Evolutionary conservation across 2,888 invertebrate genomes (phyloP).

Genomic region (Kryphioiulus occultus): DNA sequence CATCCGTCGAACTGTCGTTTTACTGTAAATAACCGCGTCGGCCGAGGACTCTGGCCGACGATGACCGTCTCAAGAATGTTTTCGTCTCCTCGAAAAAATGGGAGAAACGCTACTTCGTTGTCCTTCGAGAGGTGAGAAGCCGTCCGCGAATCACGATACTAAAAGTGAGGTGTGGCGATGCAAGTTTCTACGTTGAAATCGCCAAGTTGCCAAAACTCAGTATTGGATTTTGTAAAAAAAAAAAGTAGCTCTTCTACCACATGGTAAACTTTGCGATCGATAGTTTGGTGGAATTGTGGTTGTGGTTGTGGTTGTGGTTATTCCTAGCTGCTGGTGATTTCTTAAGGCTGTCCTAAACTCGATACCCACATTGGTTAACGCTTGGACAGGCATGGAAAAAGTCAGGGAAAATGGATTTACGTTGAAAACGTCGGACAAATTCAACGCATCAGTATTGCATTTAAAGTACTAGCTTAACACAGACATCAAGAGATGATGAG

Average conservation of each 20-base stretch:
- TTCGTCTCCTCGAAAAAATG: neutral
- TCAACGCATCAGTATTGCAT: too few species aligned
- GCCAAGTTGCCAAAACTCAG: constrained; percentile 1
- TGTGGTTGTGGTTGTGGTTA: too few species aligned
- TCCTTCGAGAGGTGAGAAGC: neutral
- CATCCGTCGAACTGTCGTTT: neutral
- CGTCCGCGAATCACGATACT: neutral
- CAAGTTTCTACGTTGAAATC: neutral
- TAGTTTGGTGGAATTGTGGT: neutral
- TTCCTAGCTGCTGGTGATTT: neutral
- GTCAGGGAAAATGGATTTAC: too few species aligned
- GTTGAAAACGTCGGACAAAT: too few species aligned
- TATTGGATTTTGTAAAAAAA: neutral
- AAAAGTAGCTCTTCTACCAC: neutral
- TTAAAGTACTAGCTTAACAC: too few species aligned
- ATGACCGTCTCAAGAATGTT: neutral
- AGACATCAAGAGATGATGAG: too few species aligned
- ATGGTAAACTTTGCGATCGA: neutral
- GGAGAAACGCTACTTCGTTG: neutral
- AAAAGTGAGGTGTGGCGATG: neutral
- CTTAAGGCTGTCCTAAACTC: neutral
- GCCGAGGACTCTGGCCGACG: neutral
- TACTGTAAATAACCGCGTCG: neutral
- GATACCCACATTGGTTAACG: too few species aligned
- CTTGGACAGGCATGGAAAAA: too few species aligned